Evolutionary conservation across 1,140 invertebrate genomes (phyloP).

Genomic region (Drosophila sp.): DNA sequence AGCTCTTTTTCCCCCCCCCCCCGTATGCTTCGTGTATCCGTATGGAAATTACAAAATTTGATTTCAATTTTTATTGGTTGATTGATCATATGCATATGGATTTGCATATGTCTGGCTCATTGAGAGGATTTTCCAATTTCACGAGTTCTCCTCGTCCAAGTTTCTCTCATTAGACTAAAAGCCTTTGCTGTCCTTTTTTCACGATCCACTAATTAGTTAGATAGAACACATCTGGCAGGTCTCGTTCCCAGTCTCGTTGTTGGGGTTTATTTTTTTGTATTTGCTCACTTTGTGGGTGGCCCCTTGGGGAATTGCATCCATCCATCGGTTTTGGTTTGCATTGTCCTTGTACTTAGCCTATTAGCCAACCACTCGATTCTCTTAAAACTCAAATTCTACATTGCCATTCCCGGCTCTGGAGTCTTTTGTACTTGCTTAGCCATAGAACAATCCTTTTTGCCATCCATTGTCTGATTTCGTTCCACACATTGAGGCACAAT

Average conservation of each 20-base stretch:
- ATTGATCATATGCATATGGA: conserved; percentile 49
- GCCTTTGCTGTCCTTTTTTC: conserved; percentile 51
- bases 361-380: conserved; percentile 54
- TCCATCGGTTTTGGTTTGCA: neutral
- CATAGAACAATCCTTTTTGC: conserved; percentile 25
- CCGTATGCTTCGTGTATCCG: neutral
- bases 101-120: neutral
- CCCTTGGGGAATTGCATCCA: conserved; percentile 50
- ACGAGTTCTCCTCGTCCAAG: neutral
- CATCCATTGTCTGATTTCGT: neutral
- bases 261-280: conserved; percentile 49
- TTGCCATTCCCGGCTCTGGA: neutral
- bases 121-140: neutral
- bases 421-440: conserved; percentile 68
- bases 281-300: conserved; percentile 58
- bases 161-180: conserved; percentile 68
- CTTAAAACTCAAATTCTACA: conserved; percentile 13
- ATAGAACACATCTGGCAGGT: conserved; percentile 54
- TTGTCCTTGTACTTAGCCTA: conserved; percentile 42
- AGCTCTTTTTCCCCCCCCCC: conserved; percentile 15
- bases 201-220: conserved; percentile 33
- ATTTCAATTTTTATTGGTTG: conserved; percentile 43
- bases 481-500: neutral
- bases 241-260: conserved; percentile 35
- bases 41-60: conserved; percentile 42